Conservation (phyloP, 2,888 invertebrate genomes). For the Ectemnius cavifrons region DNA sequence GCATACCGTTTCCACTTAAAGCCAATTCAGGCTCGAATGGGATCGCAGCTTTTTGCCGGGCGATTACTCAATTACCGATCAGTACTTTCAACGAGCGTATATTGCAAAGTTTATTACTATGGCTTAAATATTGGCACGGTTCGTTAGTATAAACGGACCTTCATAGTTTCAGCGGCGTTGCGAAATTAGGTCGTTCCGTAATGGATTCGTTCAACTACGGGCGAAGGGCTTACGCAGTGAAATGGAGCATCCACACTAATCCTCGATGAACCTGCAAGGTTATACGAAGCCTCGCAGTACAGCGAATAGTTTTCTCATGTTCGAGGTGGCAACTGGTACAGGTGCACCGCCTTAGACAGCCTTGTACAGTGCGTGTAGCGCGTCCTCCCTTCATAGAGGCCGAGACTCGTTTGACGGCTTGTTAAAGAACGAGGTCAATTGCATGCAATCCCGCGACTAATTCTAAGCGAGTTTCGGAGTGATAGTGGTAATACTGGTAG, state of each 20-base stretch:
- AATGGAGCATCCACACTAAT: constrained; percentile 16
- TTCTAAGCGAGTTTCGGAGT: constrained; percentile 52
- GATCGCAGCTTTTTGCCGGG: too few relatives aligned
- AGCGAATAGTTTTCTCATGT: constrained; percentile 18
- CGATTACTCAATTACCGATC: too few relatives aligned
- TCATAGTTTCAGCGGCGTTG: too few relatives aligned
- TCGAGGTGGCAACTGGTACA: constrained; percentile 20
- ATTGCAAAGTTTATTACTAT: too few relatives aligned
- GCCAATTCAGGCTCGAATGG: too few relatives aligned
- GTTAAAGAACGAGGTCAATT: constrained; percentile 65
- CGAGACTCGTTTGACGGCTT: constrained; percentile 59
- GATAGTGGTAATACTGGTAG: constrained; percentile 54
- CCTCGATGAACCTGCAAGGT: constrained; percentile 25
- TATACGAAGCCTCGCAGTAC: background rate
- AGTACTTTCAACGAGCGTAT: too few relatives aligned
- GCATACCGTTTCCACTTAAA: too few relatives aligned
- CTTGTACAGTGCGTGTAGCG: constrained; percentile 37
- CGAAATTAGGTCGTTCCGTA: too few relatives aligned
- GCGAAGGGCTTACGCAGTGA: background rate
- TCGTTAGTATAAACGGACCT: too few relatives aligned
- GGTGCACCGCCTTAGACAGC: constrained; percentile 22
- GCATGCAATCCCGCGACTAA: constrained; percentile 60
- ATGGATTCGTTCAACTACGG: too few relatives aligned
- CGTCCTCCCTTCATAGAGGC: constrained; percentile 44
- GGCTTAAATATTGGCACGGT: background rate